A percentile compares a stretch with the other conserved stretches of the same genome.
These are phyloP conservation scores for Uria aalge DNA, from an alignment of 2,113 vertebrate species.

Conservation along the genomic window DNA sequence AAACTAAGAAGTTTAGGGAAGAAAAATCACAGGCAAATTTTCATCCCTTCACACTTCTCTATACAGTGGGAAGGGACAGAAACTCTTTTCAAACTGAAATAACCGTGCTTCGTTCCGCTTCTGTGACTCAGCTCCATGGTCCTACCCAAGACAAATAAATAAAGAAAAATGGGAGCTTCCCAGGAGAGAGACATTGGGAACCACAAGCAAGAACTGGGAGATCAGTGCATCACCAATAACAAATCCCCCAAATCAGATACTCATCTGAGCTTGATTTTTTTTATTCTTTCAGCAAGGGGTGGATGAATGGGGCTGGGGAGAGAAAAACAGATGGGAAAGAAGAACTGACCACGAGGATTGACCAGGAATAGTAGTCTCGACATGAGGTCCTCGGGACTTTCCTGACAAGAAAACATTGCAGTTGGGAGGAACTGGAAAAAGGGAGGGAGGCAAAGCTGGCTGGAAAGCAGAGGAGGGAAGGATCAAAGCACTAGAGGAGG, in stretches of 20 bases:
- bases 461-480: slow-evolving; percentile 23
- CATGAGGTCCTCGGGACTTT: accelerated
- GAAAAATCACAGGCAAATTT: slow-evolving; percentile 39
- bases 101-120: background rate
- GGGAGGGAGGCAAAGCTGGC: background rate
- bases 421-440: background rate
- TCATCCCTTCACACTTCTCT: slow-evolving; percentile 36
- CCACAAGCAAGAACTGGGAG: background rate
- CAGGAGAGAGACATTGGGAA: background rate
- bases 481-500: slow-evolving; percentile 33
- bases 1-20: slow-evolving; percentile 14
- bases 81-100: slow-evolving; percentile 40
- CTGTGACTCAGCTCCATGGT: slow-evolving; percentile 20
- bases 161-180: background rate
- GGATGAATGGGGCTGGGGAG: background rate
- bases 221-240: background rate
- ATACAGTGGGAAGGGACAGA: slow-evolving; percentile 39
- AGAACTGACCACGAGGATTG: background rate
- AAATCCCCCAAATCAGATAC: background rate
- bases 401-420: background rate
- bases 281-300: background rate
- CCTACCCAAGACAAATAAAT: slow-evolving; percentile 8
- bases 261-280: background rate
- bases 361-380: background rate
- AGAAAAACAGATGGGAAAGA: background rate